Conservation (phyloP, 1,140 invertebrate genomes). For the Diuraphis noxia region DNA sequence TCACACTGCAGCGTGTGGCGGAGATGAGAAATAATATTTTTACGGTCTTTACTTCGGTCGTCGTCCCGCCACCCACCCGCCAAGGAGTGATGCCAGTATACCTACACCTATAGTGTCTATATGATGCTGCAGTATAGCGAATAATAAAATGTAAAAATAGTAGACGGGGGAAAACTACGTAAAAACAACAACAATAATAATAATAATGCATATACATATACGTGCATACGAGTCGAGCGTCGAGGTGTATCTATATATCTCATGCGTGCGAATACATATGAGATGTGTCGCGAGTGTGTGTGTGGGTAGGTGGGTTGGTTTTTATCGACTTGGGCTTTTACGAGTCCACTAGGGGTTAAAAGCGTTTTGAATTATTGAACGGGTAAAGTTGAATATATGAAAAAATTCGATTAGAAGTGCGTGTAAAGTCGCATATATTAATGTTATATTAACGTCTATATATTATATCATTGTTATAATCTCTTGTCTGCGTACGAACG, state of each 20-base stretch:
- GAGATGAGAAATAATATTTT: conserved; percentile 44
- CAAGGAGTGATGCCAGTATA: neutral
- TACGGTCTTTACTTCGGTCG: neutral
- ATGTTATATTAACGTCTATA: neutral
- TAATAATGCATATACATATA: neutral
- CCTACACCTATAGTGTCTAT: neutral
- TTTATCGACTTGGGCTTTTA: conserved; percentile 47
- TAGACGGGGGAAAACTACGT: conserved; percentile 24
- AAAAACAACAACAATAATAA: conserved; percentile 42
- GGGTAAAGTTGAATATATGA: neutral
- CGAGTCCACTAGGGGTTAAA: conserved; percentile 41
- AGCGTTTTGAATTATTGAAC: conserved; percentile 33
- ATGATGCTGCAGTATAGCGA: neutral
- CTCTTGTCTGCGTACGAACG: neutral
- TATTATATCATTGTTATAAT: neutral
- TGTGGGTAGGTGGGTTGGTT: neutral
- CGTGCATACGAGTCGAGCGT: neutral
- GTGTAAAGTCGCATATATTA: conserved; percentile 12
- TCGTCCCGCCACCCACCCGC: neutral
- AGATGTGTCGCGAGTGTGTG: neutral
- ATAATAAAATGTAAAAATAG: conserved; percentile 50
- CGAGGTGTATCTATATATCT: neutral
- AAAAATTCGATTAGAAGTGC: neutral
- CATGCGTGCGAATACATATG: no score
- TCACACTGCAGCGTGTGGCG: neutral